Evolutionary conservation across 2,888 invertebrate species (phyloP), one percentile per base, ranked within the genome.

Genomic region (Drosophila suboccidentalis): DNA sequence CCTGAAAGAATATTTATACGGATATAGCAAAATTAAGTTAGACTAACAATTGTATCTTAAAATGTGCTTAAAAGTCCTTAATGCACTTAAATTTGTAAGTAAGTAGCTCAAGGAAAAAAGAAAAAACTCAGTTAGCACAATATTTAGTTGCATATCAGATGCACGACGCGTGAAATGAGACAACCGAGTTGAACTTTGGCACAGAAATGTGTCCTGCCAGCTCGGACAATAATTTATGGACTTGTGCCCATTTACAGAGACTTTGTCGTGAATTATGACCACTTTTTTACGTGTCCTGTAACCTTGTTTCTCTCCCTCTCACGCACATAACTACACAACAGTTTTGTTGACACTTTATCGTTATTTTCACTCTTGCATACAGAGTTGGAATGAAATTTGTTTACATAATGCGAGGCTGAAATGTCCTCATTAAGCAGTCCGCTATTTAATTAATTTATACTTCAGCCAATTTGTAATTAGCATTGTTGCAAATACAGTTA

Each of bases 191-290:
- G 43, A 71, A 43, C 47, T 51, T 39, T n/a, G 44, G n/a, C 38
- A 51, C 36, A 51, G 19, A 50, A 34, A 44, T 34, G 50, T 60
- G 17, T 41, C 34, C 51, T 11, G 47, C n/a, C 39, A 26, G 47
- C 11, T 39, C 50, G 51, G 50, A 36, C 26, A 57, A 74, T 85
- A 82, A 82, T 82, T 85, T 80, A 82, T 82, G 80, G 71, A 85
- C 85, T 85, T 62, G 78, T 59, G 65, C 64, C 71, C 84, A 63
- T 78, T 82, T 73, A 13, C 57, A 43, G 58, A 47, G 83, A 62
- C 71, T 71, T 57, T 65, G 62, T 61, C 64, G 75, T 78, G 65
- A 82, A 75, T 85, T 64, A 82, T 75, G 72, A 68, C 61, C 65
- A 60, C 53, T 58, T 59, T 9, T 46, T 61, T 55, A 74, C 71